Evolutionary conservation across 2,113 vertebrate species (phyloP).

Genomic region (Percopsis transmontana): DNA sequence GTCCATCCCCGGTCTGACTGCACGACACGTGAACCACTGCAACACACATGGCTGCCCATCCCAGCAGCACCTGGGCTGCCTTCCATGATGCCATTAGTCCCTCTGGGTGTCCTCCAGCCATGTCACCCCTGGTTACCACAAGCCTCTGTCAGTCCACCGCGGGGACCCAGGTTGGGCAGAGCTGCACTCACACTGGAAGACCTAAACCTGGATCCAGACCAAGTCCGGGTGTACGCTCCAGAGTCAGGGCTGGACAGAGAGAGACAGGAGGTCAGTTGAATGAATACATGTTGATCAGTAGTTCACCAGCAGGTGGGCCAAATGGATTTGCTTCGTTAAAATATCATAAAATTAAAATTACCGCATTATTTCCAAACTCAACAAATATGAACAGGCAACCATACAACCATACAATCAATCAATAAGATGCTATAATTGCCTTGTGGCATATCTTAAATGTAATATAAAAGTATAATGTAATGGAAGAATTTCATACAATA

Average conservation of each 20-base stretch:
- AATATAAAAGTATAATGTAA: too few species aligned
- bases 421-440: too few species aligned
- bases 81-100: slow-evolving; percentile 77
- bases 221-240: slow-evolving; percentile 63
- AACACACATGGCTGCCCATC: slow-evolving; percentile 76
- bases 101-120: slow-evolving; percentile 52
- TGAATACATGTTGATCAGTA: slow-evolving; percentile 14
- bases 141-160: slow-evolving; percentile 19
- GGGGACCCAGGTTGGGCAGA: slow-evolving; percentile 46
- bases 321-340: too few species aligned
- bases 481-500: too few species aligned
- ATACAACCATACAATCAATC: too few species aligned
- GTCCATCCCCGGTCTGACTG: slow-evolving; percentile 75
- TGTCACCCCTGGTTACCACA: slow-evolving; percentile 23
- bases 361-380: too few species aligned
- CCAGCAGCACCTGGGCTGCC: slow-evolving; percentile 84
- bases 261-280: slow-evolving; percentile 26
- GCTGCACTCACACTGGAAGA: slow-evolving; percentile 15
- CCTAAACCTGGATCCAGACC: slow-evolving; percentile 55
- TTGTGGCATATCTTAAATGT: too few species aligned
- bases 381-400: too few species aligned
- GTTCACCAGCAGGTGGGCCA: too few species aligned
- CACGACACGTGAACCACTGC: slow-evolving; percentile 52
- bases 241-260: slow-evolving; percentile 51
- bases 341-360: too few species aligned